Conservation (phyloP, 2,888 invertebrate genomes). For the Patella ulyssiponensis region DNA sequence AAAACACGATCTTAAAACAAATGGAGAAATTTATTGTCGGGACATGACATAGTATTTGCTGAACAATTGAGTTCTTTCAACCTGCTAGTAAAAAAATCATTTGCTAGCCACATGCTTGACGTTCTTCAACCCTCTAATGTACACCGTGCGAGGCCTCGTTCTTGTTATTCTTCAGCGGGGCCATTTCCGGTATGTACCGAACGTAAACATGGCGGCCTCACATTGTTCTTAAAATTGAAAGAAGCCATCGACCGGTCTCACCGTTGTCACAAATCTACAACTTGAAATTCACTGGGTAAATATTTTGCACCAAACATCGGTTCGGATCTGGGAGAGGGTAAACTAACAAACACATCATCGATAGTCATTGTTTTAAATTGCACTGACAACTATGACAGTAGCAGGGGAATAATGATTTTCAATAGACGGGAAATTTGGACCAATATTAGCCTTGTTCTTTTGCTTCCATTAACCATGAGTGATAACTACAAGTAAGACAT, state of each 20-base stretch:
- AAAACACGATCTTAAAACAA: constrained; percentile 6
- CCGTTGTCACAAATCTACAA: background rate
- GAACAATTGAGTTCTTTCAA: constrained; percentile 9
- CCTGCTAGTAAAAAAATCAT: constrained; percentile 9
- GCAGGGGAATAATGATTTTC: constrained; percentile 5
- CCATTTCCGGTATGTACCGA: constrained; percentile 11
- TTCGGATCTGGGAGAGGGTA: background rate
- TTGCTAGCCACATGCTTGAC: constrained; percentile 9
- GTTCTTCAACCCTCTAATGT: background rate
- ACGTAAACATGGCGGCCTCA: constrained; percentile 12
- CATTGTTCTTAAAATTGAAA: background rate
- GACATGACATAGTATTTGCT: constrained; percentile 3
- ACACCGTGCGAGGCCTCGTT: constrained; percentile 4
- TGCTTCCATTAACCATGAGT: background rate
- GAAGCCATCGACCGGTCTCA: constrained; percentile 1
- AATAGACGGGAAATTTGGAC: background rate
- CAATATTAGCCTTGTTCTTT: constrained; percentile 1
- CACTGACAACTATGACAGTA: background rate
- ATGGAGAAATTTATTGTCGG: constrained; percentile 1
- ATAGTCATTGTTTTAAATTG: background rate
- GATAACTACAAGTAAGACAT: background rate
- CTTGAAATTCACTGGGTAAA: background rate
- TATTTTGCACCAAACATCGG: constrained; percentile 12
- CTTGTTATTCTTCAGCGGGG: background rate
- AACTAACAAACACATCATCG: background rate